A percentile compares a stretch with the other conserved stretches of the same genome.
Evolutionary conservation across 2,113 vertebrate genomes (phyloP).

Genomic region (Notothenia coriiceps): DNA sequence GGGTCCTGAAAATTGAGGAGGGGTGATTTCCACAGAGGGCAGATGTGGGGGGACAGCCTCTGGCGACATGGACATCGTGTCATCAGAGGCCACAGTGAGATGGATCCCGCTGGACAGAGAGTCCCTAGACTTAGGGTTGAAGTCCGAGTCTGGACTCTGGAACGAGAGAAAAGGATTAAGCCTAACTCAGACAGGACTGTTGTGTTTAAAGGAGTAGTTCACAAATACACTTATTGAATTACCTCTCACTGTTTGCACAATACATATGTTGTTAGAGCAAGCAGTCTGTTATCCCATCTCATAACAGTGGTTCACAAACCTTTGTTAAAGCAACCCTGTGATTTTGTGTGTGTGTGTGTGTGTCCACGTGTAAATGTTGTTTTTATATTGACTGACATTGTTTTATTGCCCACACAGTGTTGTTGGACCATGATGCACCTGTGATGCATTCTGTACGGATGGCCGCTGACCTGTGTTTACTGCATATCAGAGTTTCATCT

Average conservation of each 20-base stretch:
- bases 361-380: slow-evolving; percentile 32
- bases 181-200: too few species aligned
- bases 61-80: slow-evolving; percentile 77
- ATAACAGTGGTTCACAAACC: too few species aligned
- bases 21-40: slow-evolving; percentile 17
- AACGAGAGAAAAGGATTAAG: background rate
- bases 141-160: slow-evolving; percentile 86
- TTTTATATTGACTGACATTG: slow-evolving; percentile 55
- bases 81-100: slow-evolving; percentile 78
- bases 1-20: slow-evolving; percentile 37
- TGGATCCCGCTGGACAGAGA: slow-evolving; percentile 84
- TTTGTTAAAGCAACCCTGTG: too few species aligned
- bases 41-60: slow-evolving; percentile 76
- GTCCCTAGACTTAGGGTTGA: slow-evolving; percentile 82
- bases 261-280: background rate
- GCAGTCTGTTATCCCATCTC: background rate
- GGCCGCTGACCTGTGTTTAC: slow-evolving; percentile 75
- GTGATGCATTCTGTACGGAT: slow-evolving; percentile 71
- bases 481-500: slow-evolving; percentile 46
- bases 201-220: too few species aligned
- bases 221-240: too few species aligned
- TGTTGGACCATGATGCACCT: slow-evolving; percentile 63
- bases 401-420: slow-evolving; percentile 42
- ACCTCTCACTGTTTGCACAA: too few species aligned
- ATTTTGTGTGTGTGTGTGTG: slow-evolving; percentile 36